phyloP scores from a whole-genome alignment of 2,113 vertebrate species.

The Rafetus swinhoei region DNA sequence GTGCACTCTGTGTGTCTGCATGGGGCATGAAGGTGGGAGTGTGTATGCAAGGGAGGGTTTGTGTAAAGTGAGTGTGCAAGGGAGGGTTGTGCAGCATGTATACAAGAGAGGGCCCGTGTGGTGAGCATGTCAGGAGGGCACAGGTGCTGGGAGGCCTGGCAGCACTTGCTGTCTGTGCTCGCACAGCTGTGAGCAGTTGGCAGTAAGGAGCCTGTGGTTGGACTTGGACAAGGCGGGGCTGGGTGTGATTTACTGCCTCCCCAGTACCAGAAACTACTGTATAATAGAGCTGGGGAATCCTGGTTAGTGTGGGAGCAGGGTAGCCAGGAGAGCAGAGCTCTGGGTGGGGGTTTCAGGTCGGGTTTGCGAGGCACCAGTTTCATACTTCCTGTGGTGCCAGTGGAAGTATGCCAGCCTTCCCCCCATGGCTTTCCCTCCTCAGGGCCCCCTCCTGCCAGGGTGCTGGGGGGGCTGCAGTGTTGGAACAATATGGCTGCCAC shows the following conservation, averaged over 20 bases:
- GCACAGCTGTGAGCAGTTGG: not conserved
- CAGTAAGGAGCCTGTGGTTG: not conserved
- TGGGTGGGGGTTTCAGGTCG: not conserved
- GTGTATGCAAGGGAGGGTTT: not conserved
- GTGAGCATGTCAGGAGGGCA: not conserved
- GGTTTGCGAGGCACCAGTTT: no score
- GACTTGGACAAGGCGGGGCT: not conserved
- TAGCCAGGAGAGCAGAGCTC: not conserved
- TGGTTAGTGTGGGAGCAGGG: not conserved
- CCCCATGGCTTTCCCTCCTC: not conserved
- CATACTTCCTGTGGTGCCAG: not conserved
- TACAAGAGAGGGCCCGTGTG: not conserved
- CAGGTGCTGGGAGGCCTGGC: not conserved
- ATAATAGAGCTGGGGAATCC: not conserved
- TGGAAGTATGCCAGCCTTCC: not conserved
- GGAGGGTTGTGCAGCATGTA: not conserved
- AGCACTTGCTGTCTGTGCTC: not conserved
- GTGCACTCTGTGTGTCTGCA: not conserved
- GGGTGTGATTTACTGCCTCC: not conserved
- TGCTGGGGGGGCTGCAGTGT: not conserved
- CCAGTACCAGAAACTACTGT: not conserved
- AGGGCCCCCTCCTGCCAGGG: not conserved
- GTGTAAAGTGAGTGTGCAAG: not conserved
- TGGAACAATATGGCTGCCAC: slow-evolving; percentile 68
- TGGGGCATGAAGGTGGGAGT: not conserved